Conservation (phyloP, 64 coral and sea anemone genomes). For the Dendrophyllia cribrosa region DNA sequence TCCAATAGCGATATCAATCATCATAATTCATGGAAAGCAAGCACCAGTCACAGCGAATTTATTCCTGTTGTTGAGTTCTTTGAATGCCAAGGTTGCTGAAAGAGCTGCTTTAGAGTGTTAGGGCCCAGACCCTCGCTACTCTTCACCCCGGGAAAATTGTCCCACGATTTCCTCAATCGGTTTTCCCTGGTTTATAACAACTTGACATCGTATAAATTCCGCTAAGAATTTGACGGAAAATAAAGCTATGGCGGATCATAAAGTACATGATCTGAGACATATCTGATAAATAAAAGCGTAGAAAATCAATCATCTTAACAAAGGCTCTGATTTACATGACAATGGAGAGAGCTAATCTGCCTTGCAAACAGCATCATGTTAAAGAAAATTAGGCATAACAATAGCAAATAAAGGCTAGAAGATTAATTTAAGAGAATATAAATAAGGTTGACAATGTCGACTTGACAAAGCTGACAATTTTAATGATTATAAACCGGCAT, state of each 20-base stretch:
- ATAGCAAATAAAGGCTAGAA: not conserved
- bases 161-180: not conserved
- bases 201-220: too few species aligned
- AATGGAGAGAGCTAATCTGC: not conserved
- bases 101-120: not conserved
- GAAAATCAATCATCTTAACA: constrained; percentile 32
- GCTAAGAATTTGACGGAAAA: not conserved
- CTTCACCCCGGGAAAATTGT: not conserved
- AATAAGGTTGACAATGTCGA: not conserved
- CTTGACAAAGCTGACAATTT: not conserved
- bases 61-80: constrained; percentile 8
- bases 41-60: constrained; percentile 1
- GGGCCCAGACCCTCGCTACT: not conserved
- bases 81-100: constrained; percentile 53
- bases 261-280: constrained; percentile 18
- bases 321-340: constrained; percentile 5
- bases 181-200: too few species aligned
- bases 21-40: not conserved
- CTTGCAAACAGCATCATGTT: constrained; percentile 21
- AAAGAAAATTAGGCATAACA: not conserved
- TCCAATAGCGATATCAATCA: not conserved
- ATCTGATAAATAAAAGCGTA: not conserved
- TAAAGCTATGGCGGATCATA: not conserved
- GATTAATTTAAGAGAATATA: constrained; percentile 6
- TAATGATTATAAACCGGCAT: not conserved